These are phyloP conservation scores for Temnothorax ravouxi DNA, from an alignment of 2,888 invertebrate species.

Conservation along the genomic window DNA sequence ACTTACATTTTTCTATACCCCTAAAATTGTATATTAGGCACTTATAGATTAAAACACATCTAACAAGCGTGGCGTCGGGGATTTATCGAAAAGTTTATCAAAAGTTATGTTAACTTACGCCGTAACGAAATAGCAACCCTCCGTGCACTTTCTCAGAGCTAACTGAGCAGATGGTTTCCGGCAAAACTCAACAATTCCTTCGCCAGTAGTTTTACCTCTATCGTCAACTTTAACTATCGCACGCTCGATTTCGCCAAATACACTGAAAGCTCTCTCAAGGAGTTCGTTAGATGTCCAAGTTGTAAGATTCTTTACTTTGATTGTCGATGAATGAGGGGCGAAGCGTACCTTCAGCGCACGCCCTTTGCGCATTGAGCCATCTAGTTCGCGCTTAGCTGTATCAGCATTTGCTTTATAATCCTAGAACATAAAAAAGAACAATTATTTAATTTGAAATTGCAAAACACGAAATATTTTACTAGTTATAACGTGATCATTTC, in stretches of 20 bases:
- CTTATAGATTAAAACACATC: slow-evolving; percentile 77
- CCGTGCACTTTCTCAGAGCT: slow-evolving; percentile 95
- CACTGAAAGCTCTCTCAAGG: slow-evolving; percentile 94
- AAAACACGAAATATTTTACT: slow-evolving; percentile 27
- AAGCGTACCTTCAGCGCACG: slow-evolving; percentile 96
- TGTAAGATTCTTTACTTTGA: slow-evolving; percentile 97
- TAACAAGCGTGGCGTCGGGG: slow-evolving; percentile 85
- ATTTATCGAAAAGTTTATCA: not conserved
- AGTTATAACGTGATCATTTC: slow-evolving; percentile 59
- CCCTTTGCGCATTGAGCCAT: slow-evolving; percentile 94
- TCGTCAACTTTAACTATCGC: slow-evolving; percentile 98
- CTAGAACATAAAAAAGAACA: slow-evolving; percentile 86
- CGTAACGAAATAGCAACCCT: slow-evolving; percentile 97
- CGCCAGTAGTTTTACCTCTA: slow-evolving; percentile 97
- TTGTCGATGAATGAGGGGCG: slow-evolving; percentile 97
- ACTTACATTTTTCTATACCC: slow-evolving; percentile 77
- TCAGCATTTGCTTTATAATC: slow-evolving; percentile 97
- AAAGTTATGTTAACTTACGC: slow-evolving; percentile 87
- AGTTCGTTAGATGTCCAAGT: slow-evolving; percentile 98
- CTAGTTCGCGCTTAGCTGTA: slow-evolving; percentile 97
- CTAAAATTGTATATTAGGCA: slow-evolving; percentile 77
- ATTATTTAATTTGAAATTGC: slow-evolving; percentile 18
- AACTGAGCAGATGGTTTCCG: slow-evolving; percentile 96
- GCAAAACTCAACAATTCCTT: slow-evolving; percentile 98
- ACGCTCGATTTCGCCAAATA: slow-evolving; percentile 97